phyloP scores from a whole-genome alignment of 2,888 invertebrate genomes.

The Diogma glabrata region DNA sequence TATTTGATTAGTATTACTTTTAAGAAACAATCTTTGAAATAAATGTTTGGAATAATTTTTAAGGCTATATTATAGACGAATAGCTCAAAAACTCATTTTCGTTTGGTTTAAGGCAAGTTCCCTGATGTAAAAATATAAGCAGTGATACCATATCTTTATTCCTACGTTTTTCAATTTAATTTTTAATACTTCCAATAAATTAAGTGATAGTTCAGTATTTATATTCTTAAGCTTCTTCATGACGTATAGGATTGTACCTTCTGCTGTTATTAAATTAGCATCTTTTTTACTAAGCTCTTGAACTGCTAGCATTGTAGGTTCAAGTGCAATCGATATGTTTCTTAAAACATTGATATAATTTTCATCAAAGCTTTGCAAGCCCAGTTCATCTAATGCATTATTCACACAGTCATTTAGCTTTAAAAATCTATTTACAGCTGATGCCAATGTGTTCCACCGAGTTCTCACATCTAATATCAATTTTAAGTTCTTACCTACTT shows the following conservation, averaged over 20 bases:
- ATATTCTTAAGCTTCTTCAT: background rate
- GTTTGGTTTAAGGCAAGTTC: constrained; percentile 1
- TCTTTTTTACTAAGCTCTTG: constrained; percentile 2
- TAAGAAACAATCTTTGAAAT: background rate
- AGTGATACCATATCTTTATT: background rate
- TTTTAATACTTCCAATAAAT: constrained; percentile 4
- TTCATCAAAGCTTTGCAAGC: too few relatives aligned
- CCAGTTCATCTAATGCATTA: constrained; percentile 4
- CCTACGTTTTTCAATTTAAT: background rate
- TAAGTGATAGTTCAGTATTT: background rate
- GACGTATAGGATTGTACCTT: background rate
- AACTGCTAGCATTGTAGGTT: constrained; percentile 1
- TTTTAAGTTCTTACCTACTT: constrained; percentile 6
- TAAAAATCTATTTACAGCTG: constrained; percentile 7
- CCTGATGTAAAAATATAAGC: background rate
- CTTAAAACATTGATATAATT: too few relatives aligned
- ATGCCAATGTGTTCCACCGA: background rate
- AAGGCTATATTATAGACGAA: constrained; percentile 5
- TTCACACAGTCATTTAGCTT: background rate
- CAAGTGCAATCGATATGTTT: too few relatives aligned
- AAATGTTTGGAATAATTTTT: constrained; percentile 1
- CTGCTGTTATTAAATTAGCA: constrained; percentile 4
- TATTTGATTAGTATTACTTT: background rate
- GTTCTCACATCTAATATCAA: constrained; percentile 5
- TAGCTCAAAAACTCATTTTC: constrained; percentile 7